Evolutionary conservation across 2,113 vertebrate genomes (phyloP).

Genomic region (Xenopus tropicalis): DNA sequence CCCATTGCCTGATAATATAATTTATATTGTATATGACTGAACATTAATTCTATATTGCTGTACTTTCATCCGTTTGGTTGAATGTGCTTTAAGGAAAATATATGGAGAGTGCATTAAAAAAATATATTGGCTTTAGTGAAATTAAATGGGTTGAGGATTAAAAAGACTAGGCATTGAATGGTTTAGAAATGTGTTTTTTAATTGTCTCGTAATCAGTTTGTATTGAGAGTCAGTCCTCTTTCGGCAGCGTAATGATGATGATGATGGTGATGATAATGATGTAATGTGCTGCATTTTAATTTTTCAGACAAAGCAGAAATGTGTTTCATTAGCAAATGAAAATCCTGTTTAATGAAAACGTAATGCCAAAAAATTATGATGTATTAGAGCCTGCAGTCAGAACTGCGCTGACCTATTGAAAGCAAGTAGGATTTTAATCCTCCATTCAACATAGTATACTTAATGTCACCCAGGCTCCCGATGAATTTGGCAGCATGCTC

Average conservation of each 20-base stretch:
- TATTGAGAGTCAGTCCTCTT: constrained; percentile 57
- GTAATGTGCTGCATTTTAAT: constrained; percentile 45
- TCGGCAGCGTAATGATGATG: constrained; percentile 51
- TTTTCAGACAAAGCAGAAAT: constrained; percentile 49
- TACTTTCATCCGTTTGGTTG: too few species aligned
- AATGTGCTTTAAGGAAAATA: too few species aligned
- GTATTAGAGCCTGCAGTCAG: constrained; percentile 6
- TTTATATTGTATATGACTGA: too few species aligned
- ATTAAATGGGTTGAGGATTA: constrained; percentile 50
- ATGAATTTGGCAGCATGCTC: constrained; percentile 38
- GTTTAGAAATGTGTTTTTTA: constrained; percentile 48
- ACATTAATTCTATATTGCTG: too few species aligned
- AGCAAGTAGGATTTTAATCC: constrained; percentile 10
- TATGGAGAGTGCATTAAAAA: not conserved
- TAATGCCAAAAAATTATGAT: constrained; percentile 27
- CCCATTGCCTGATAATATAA: too few species aligned
- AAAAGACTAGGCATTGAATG: constrained; percentile 44
- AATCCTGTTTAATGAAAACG: constrained; percentile 43
- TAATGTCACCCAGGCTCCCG: constrained; percentile 22
- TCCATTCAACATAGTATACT: constrained; percentile 22
- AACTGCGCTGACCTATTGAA: not conserved
- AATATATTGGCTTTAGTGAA: not conserved
- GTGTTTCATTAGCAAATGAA: constrained; percentile 49
- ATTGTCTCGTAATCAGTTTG: constrained; percentile 61
- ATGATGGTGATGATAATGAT: constrained; percentile 35